Evolutionary conservation across 2,113 vertebrate genomes (phyloP), one percentile per base, ranked within the genome.

Genomic region (Triplophysa tibetana): DNA sequence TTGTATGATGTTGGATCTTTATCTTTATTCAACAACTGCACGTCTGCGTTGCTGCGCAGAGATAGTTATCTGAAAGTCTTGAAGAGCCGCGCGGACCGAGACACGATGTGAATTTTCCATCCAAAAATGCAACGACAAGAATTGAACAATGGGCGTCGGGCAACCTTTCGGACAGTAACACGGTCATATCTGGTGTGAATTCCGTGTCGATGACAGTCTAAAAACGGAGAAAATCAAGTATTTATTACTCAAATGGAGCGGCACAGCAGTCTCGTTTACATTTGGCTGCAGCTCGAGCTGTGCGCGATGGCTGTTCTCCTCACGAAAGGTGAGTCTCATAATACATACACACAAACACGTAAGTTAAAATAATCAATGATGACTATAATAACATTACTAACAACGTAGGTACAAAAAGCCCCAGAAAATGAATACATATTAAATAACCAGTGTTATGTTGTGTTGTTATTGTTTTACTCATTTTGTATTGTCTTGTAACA

Each of bases 251-350:
- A 89, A 90, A 95, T 95, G 94, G 94, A 94, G 90, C 94, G 94
- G 86, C 93, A 92, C 78, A 89, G 92, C 87, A 94, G 93, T 87
- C 93, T 92, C 86, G 88, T 94, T 89, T 94, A 92, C 88, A 83
- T 95, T 79, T 95, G 94, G 94, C 93, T 95, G 84, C 94, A 94
- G 88, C 90, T 95, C 85, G 94, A 95, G 78, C 90, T 95, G 68
- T 95, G 93, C 83, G 94, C 94, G 82, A 93, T 95, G 93, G 94
- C 94, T 41, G 89, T 95, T 76, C 90, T 95, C 83, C 90, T 95
- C 85, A 94, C 93, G 64, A 92, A 88, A 94, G 94, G 94, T 95
- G 90, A 85, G 13, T 38, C 33, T 38, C 33, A 38, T 38, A 38
- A 38, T 7, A 38, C 33, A 38, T 6, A 38, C 5, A 38, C 33